Conservation (phyloP, 2,797 vertebrate species). For the Corythornis leucogaster region DNA sequence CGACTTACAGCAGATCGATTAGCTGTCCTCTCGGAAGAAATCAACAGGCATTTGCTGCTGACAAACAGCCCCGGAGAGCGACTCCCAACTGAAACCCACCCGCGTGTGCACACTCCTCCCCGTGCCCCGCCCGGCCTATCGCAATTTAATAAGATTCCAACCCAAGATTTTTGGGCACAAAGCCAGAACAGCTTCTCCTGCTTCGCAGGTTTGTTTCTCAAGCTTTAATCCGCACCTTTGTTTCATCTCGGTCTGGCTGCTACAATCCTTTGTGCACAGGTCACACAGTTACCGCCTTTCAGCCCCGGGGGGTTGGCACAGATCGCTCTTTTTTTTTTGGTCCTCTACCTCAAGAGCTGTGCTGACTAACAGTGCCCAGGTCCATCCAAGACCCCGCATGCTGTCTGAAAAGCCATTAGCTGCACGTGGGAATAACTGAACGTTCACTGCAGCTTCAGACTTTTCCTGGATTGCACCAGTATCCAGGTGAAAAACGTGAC, state of each 20-base stretch:
- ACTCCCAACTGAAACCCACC: background rate
- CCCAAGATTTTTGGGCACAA: background rate
- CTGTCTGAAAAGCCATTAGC: background rate
- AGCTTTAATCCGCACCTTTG: conserved; percentile 46
- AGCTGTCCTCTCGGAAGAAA: background rate
- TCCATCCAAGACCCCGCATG: background rate
- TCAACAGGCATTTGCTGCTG: background rate
- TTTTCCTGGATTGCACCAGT: background rate
- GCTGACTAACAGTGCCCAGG: background rate
- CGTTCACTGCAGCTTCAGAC: background rate
- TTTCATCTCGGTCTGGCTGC: conserved; percentile 30
- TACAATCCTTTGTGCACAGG: conserved; percentile 43
- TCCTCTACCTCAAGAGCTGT: background rate
- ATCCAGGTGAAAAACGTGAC: background rate
- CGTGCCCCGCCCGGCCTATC: background rate
- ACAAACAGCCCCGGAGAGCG: background rate
- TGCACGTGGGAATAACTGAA: fast-evolving
- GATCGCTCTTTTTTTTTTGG: background rate
- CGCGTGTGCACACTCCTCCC: background rate
- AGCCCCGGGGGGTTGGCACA: conserved; percentile 1
- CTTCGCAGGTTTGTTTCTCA: conserved; percentile 52
- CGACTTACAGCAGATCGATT: background rate
- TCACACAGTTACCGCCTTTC: conserved; percentile 35
- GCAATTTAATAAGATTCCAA: background rate
- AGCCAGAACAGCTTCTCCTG: conserved; percentile 16